Evolutionary conservation across 1,140 invertebrate genomes (phyloP), one percentile per base, ranked within the genome.

Genomic region (Drosophila neocordata): DNA sequence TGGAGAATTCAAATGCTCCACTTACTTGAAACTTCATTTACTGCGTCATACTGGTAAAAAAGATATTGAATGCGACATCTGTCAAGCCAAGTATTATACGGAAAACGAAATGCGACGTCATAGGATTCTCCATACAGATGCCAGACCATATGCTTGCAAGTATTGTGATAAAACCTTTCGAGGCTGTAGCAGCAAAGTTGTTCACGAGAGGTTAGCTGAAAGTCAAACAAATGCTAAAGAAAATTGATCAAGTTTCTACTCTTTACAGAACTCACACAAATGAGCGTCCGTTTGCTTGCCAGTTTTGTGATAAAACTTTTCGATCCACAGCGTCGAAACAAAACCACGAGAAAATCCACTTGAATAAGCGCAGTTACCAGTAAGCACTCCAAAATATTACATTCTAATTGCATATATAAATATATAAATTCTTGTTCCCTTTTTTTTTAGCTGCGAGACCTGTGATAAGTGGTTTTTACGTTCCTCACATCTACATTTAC

Each of bases 221-320:
- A 8, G 6, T 11, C 3, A 4, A 22, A 2, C 18, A 4, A 9
- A 0, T 7, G 4, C 2, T 12, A 15, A 15, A 4, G n/a, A 55
- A 44, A 9, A 44, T 22, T 22, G 2, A 41, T 37, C 8, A 15
- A 13, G 3, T 41, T 5, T 0, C 41, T 18, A 12, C 8, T 11
- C 4, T 11, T 63, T 73, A 0, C 37, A 77, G 74, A 48, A 65
- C 44, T 1, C 96, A 97, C 90, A 96, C 95, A 3, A 96, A 96
- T 0, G 95, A 95, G 77, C 90, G 95, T 0, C 95, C 95, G 0
- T 96, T 95, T 68, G 93, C 94, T 44, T 96, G 95, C 55, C 93
- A 93, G 0, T 93, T 93, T 0, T 96, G 95, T 79, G 93, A 94
- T 1, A 95, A 95, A 80, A 93, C 95, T 0, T 96, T 96, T 81